Conservation (phyloP, 2,113 vertebrate genomes). For the mouse (Mus musculus) region GRCm39 chrX:76236501-76237000, state of each 20-base stretch:
- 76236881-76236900: background rate
- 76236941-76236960: fast-evolving
- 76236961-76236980: too few species aligned
- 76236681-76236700: too few species aligned
- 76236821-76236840: background rate
- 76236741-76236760: background rate
- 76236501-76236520: background rate
- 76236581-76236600: too few species aligned
- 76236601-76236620: too few species aligned
- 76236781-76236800: background rate
- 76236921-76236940: background rate
- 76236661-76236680: too few species aligned
- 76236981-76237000: background rate
- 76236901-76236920: too few species aligned
- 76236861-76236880: background rate
- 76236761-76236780: background rate
- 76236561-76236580: too few species aligned
- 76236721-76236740: background rate
- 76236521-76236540: background rate
- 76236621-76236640: too few species aligned
- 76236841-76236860: background rate
- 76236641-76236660: too few species aligned
- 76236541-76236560: too few species aligned
- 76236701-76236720: too few species aligned
- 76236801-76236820: background rate